Percentiles rank a stretch among this genome's conserved stretches.
These are phyloP conservation scores for Tenthredo notha DNA, from an alignment of 2,888 invertebrate species.

Conservation along the genomic window DNA sequence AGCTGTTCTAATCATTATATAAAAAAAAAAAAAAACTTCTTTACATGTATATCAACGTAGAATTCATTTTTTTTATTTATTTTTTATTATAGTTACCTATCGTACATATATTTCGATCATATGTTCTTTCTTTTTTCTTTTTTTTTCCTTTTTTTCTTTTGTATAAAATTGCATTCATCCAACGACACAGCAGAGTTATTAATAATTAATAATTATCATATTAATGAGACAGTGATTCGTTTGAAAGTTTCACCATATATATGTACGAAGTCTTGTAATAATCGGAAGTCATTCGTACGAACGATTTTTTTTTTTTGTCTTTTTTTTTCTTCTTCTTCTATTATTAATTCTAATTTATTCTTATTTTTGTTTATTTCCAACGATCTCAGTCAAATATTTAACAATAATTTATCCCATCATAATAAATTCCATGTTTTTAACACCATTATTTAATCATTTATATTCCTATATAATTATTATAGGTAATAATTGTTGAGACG, in stretches of 20 bases:
- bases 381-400: constrained; percentile 43
- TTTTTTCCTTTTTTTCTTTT: neutral
- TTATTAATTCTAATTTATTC: neutral
- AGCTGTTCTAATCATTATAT: neutral
- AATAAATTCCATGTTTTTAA: constrained; percentile 14
- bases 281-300: constrained; percentile 58
- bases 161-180: constrained; percentile 15
- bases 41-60: neutral
- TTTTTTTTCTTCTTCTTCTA: neutral
- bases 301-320: neutral
- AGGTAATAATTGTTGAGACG: neutral
- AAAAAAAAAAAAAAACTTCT: neutral
- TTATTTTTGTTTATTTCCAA: neutral
- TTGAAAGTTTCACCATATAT: neutral
- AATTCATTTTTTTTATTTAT: neutral
- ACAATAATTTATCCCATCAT: constrained; percentile 39
- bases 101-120: neutral
- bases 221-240: neutral
- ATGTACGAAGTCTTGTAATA: constrained; percentile 61
- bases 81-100: neutral
- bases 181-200: neutral
- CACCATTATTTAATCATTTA: constrained; percentile 19
- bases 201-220: neutral
- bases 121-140: neutral
- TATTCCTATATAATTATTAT: neutral